Base-by-base conservation (phyloP, 1,140 invertebrate genomes). In the Caenorhabditis latens region DNA sequence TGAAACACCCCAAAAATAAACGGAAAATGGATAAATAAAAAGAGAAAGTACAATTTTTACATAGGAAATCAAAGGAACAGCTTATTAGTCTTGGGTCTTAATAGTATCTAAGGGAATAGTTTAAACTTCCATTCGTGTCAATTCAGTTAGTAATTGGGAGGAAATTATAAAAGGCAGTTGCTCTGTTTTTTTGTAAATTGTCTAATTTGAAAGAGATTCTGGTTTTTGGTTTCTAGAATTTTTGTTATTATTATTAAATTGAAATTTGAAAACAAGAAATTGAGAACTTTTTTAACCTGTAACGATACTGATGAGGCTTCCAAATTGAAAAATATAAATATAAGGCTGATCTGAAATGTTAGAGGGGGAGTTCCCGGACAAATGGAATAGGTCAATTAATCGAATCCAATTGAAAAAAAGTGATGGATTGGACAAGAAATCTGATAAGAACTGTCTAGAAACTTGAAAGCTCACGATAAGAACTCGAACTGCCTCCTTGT, bases 381-480 rank as follows among this genome's bases (percentile, higher is more conserved):
- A 79, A 79, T 79, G 71, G 71, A 79, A 79, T 79, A n/a, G 24
- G 57, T 19, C n/a, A 58, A 58, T 58, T n/a, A 58, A 58, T 58
- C 50, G 50, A 53, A 53, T 53, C 50, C 11, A 53, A 53, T 11
- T 14, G 9, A 53, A 11, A 53, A 16, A 53, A 11, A 53, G 50
- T 1, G 48, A 50, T 50, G 8, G 1, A 50, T 11, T 50, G 50
- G 14, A 50, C 8, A 50, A 50, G 57, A 58, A 58, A 58, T n/a
- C n/a, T 8, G 57, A 58, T 16, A n/a, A 58, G 8, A 58, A 53
- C 50, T 53, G 16, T 11, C 46, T 24, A 24, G 11, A 8, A 79
- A 53, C 46, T 53, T 79, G 53, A 79, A 79, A 53, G 71, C 71
- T 79, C 71, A 79, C 71, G 71, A 79, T 79, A 79, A 43, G 71